These are phyloP conservation scores for Apocrypta bakeri DNA, from an alignment of 1,140 invertebrate genomes.

Conservation along the genomic window DNA sequence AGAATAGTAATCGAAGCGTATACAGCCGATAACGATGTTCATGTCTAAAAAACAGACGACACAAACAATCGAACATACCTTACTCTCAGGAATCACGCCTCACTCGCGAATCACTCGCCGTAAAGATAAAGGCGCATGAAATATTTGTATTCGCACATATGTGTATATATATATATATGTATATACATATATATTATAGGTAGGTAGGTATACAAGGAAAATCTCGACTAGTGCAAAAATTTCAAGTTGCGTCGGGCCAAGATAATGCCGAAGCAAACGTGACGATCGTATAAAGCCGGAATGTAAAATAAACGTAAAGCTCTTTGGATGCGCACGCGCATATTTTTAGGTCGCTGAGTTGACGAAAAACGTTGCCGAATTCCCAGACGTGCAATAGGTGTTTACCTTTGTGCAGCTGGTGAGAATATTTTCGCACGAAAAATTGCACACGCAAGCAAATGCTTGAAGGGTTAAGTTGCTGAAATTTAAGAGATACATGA, in stretches of 20 bases:
- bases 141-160: not conserved
- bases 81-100: conserved; percentile 7
- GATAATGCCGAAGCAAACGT: conserved; percentile 10
- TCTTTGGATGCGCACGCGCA: not conserved
- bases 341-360: not conserved
- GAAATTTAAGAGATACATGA: not conserved
- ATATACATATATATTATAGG: too few species aligned
- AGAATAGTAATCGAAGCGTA: conserved; percentile 1
- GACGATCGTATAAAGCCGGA: not conserved
- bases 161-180: not conserved
- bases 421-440: not conserved
- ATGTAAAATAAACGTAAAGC: not conserved
- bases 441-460: not conserved
- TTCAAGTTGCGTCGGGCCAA: not conserved
- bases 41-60: not conserved
- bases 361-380: not conserved
- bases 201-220: too few species aligned
- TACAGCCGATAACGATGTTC: conserved; percentile 24
- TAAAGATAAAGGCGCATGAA: conserved; percentile 5
- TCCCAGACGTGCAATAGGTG: not conserved
- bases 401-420: not conserved
- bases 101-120: not conserved
- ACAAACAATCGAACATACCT: not conserved
- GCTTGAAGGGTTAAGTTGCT: not conserved
- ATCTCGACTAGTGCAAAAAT: not conserved